A percentile compares a stretch with the other conserved stretches of the same genome.
Conservation (phyloP, 2,888 invertebrate species). For the Lymantria dispar region DNA sequence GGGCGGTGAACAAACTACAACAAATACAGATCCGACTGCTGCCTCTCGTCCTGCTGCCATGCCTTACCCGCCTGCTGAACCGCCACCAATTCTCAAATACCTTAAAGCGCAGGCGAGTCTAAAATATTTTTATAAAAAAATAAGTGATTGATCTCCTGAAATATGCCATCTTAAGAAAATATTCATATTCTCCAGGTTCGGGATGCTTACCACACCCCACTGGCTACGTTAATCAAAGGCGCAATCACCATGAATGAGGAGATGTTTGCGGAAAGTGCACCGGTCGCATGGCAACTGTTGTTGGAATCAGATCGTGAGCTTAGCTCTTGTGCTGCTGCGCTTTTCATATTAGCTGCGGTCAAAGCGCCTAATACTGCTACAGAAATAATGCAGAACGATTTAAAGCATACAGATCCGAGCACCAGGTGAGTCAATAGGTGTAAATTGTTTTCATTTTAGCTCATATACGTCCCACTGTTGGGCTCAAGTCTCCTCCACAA, state of each 20-base stretch:
- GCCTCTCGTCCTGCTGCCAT: slow-evolving; percentile 44
- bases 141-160: too few relatives aligned
- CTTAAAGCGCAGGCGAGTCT: slow-evolving; percentile 58
- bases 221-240: slow-evolving; percentile 93
- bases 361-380: slow-evolving; percentile 94
- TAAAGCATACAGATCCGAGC: slow-evolving; percentile 92
- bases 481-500: too few relatives aligned
- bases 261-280: slow-evolving; percentile 92
- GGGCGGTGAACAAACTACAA: slow-evolving; percentile 51
- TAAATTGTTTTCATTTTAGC: too few relatives aligned
- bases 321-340: slow-evolving; percentile 91
- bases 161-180: too few relatives aligned
- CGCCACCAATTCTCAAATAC: slow-evolving; percentile 70
- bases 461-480: too few relatives aligned
- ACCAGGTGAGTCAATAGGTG: slow-evolving; percentile 84
- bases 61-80: slow-evolving; percentile 65
- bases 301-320: slow-evolving; percentile 95
- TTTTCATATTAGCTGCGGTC: slow-evolving; percentile 96
- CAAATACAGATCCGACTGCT: slow-evolving; percentile 38
- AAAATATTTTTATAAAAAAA: background rate
- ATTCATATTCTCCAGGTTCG: slow-evolving; percentile 84
- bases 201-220: slow-evolving; percentile 94
- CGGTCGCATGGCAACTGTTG: slow-evolving; percentile 97
- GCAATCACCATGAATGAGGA: slow-evolving; percentile 95
- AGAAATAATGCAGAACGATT: slow-evolving; percentile 93